These are phyloP conservation scores for Meloidogyne chitwoodi DNA, from an alignment of 1,140 invertebrate species.

Conservation along the genomic window DNA sequence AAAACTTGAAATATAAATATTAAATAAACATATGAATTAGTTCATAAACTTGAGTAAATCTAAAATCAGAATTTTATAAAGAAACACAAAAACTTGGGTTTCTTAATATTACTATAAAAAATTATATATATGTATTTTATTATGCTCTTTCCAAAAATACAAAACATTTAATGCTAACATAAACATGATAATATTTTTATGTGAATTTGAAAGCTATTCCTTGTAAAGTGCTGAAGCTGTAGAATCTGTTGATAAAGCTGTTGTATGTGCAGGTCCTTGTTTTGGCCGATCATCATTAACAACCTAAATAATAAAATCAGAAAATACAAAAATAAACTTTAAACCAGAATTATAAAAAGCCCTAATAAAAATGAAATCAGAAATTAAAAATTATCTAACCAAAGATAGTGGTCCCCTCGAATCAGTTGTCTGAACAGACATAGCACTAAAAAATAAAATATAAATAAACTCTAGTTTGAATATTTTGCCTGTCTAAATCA, in stretches of 20 bases:
- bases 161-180: not conserved
- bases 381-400: conserved; percentile 11
- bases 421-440: conserved; percentile 50
- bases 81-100: too few relatives aligned
- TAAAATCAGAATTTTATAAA: not conserved
- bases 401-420: conserved; percentile 48
- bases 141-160: not conserved
- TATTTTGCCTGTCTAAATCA: conserved; percentile 46
- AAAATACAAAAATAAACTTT: not conserved
- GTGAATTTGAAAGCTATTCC: not conserved
- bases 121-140: not conserved
- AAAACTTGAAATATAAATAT: too few relatives aligned
- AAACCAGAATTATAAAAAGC: not conserved
- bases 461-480: not conserved
- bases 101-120: too few relatives aligned
- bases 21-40: too few relatives aligned
- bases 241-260: conserved; percentile 8
- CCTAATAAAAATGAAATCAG: not conserved
- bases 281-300: conserved; percentile 45
- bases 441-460: conserved; percentile 20
- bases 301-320: not conserved
- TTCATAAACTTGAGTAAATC: not conserved
- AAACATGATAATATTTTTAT: not conserved
- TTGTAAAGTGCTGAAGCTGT: not conserved
- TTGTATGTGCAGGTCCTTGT: not conserved